Percentiles rank a stretch among this genome's conserved stretches.
Evolutionary conservation across 2,113 vertebrate genomes (phyloP).

Genomic region (Tyrannus savana): DNA sequence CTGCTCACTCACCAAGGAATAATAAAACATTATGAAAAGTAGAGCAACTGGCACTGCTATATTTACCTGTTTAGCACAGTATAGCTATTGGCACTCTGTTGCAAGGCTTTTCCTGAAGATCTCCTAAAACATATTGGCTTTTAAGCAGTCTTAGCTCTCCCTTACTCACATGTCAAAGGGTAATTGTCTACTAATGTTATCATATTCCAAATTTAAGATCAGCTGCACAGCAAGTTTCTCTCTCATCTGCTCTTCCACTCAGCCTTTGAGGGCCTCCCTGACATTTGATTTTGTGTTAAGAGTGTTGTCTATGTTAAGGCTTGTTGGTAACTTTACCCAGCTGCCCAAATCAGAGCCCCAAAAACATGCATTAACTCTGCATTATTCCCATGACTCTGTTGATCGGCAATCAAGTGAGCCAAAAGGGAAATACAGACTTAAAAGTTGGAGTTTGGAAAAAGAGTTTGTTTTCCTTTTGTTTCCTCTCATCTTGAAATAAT

Average conservation of each 20-base stretch:
- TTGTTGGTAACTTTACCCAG: neutral
- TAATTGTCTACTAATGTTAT: neutral
- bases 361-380: neutral
- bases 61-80: neutral
- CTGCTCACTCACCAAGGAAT: neutral
- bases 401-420: neutral
- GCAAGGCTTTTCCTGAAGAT: neutral
- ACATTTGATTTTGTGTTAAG: neutral
- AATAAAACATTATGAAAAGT: neutral
- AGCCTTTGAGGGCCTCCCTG: neutral
- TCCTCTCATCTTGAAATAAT: neutral
- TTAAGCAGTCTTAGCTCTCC: neutral
- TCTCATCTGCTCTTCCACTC: neutral
- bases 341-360: neutral
- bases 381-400: neutral
- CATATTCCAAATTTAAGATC: neutral
- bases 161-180: neutral
- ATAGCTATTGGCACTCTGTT: neutral
- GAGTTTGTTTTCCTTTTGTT: neutral
- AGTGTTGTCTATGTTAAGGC: neutral
- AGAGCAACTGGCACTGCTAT: neutral
- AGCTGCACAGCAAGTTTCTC: neutral
- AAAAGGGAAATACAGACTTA: slow-evolving; percentile 22
- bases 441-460: neutral
- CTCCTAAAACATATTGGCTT: neutral